Evolutionary conservation across 2,888 invertebrate genomes (phyloP).

Genomic region (Drosophila yooni): DNA sequence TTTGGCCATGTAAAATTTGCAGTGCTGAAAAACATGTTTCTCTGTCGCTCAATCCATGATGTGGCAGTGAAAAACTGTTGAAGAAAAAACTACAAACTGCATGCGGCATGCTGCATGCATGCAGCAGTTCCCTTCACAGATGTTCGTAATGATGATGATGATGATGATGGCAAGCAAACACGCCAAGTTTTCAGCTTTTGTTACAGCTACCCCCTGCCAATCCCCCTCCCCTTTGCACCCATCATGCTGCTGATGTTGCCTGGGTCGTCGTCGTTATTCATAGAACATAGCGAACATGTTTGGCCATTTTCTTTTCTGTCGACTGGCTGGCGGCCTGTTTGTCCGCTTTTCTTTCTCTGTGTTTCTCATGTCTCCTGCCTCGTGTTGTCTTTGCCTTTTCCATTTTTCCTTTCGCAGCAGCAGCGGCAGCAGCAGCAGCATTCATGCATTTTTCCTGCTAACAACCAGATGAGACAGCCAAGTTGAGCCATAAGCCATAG

Average conservation of each 20-base stretch:
- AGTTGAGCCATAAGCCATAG: not conserved
- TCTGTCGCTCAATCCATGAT: constrained; percentile 31
- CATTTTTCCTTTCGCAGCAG: constrained; percentile 17
- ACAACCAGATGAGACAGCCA: constrained; percentile 60
- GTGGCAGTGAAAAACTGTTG: constrained; percentile 70
- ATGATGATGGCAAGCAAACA: constrained; percentile 69
- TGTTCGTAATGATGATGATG: constrained; percentile 18
- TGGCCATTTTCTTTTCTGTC: constrained; percentile 63
- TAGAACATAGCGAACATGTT: constrained; percentile 64
- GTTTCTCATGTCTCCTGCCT: constrained; percentile 42
- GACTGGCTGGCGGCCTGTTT: constrained; percentile 66
- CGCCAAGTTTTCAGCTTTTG: constrained; percentile 66
- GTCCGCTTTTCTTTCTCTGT: constrained; percentile 70
- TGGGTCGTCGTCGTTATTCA: constrained; percentile 50
- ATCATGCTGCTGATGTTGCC: constrained; percentile 7
- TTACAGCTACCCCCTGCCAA: constrained; percentile 12
- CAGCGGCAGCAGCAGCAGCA: constrained; percentile 52
- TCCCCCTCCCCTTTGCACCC: too few relatives aligned
- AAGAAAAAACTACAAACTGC: constrained; percentile 18
- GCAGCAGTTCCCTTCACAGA: constrained; percentile 31
- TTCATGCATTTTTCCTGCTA: constrained; percentile 81
- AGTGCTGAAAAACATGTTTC: constrained; percentile 71
- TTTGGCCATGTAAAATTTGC: constrained; percentile 68
- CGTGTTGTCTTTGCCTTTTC: constrained; percentile 64
- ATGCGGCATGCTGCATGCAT: constrained; percentile 21